Conservation (phyloP, 1,140 invertebrate genomes). For the Limonius californicus region DNA sequence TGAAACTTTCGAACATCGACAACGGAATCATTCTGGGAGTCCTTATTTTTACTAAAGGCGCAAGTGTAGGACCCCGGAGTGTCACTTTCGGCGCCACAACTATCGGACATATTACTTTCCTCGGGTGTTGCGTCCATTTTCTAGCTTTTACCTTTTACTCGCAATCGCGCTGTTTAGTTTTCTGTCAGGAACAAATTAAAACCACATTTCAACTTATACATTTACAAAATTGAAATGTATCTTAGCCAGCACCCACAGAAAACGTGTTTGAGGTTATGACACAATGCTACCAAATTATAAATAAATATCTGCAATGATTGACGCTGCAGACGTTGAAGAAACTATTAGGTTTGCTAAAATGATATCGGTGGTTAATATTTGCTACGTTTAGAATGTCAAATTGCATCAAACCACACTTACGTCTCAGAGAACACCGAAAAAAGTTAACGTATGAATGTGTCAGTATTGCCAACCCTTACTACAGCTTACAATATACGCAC, state of each 20-base stretch:
- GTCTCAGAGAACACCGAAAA: no score
- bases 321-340: no score
- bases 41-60: slow-evolving; percentile 4
- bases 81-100: slow-evolving; percentile 5
- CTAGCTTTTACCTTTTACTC: no score
- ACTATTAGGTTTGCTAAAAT: no score
- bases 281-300: no score
- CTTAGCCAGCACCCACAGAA: slow-evolving; percentile 40
- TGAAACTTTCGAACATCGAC: slow-evolving; percentile 64
- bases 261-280: slow-evolving; percentile 15
- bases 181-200: slow-evolving; percentile 42
- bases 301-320: no score
- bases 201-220: slow-evolving; percentile 42
- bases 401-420: no score
- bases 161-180: slow-evolving; percentile 28
- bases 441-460: no score
- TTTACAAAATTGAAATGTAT: slow-evolving; percentile 43
- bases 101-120: not conserved
- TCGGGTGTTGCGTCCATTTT: not conserved
- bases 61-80: not conserved
- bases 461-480: no score
- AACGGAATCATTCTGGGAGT: slow-evolving; percentile 18
- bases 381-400: no score
- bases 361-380: no score
- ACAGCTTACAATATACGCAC: no score